Evolutionary conservation across 2,113 vertebrate genomes (phyloP).

Genomic region (Clarias batrachus): DNA sequence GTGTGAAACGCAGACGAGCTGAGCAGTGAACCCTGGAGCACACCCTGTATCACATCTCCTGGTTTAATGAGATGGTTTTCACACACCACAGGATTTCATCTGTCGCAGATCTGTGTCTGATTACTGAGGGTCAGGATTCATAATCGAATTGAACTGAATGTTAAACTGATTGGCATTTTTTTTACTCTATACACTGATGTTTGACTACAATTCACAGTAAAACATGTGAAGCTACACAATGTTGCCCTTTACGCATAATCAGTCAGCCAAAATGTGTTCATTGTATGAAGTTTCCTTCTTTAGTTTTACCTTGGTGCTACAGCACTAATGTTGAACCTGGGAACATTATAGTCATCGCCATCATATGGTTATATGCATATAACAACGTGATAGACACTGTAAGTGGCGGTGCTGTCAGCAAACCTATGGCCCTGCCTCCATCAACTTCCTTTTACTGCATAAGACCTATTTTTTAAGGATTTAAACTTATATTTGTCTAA

Average conservation of each 20-base stretch:
- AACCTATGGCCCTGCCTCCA: no score
- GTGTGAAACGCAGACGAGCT: slow-evolving; percentile 21
- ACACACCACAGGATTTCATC: slow-evolving; percentile 20
- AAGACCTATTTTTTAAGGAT: no score
- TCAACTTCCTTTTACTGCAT: no score
- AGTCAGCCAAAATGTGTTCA: not conserved
- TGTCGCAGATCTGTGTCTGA: slow-evolving; percentile 23
- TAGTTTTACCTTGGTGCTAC: not conserved
- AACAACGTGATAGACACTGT: no score
- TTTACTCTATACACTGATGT: not conserved
- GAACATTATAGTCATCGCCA: not conserved
- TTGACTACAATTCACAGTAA: not conserved
- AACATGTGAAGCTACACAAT: not conserved
- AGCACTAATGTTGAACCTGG: not conserved
- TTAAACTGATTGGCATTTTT: slow-evolving; percentile 14
- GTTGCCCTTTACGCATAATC: not conserved
- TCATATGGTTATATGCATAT: no score
- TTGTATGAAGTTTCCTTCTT: not conserved
- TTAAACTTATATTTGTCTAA: no score
- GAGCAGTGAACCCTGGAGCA: slow-evolving; percentile 18
- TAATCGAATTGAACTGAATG: slow-evolving; percentile 24
- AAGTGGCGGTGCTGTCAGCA: no score
- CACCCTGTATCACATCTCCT: slow-evolving; percentile 32
- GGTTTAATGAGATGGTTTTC: not conserved
- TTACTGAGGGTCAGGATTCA: slow-evolving; percentile 24